These are phyloP conservation scores for Blera fallax DNA, from an alignment of 2,888 invertebrate species.

Conservation along the genomic window DNA sequence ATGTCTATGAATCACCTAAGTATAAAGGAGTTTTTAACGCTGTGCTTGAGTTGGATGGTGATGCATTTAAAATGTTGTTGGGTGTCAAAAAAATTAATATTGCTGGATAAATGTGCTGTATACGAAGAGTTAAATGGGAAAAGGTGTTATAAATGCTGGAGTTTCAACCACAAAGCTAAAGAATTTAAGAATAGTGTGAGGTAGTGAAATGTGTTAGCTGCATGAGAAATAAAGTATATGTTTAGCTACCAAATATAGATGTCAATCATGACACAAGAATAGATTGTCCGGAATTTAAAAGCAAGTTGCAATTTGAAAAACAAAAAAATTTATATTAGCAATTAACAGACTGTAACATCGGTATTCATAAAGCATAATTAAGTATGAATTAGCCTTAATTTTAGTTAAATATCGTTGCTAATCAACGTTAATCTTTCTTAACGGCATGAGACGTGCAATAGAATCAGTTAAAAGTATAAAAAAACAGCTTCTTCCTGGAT, in stretches of 20 bases:
- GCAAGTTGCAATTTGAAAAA: background rate
- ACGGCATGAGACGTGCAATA: no score
- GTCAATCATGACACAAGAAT: background rate
- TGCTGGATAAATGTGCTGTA: no score
- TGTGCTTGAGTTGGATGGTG: no score
- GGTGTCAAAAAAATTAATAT: slow-evolving; percentile 35
- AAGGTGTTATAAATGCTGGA: slow-evolving; percentile 59
- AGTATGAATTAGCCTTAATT: no score
- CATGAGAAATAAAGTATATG: background rate
- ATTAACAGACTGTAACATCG: background rate
- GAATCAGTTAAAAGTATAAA: no score
- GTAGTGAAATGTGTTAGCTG: background rate
- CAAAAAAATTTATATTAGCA: background rate
- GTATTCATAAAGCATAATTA: no score
- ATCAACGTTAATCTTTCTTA: no score
- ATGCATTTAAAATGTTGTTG: slow-evolving; percentile 39
- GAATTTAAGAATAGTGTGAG: slow-evolving; percentile 11
- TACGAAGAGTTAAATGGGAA: slow-evolving; percentile 45
- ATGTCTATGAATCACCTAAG: slow-evolving; percentile 6
- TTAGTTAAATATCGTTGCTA: no score
- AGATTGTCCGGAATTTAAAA: background rate
- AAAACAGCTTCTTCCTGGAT: no score
- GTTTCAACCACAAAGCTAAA: slow-evolving; percentile 49
- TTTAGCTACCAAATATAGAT: background rate
- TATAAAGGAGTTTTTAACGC: no score